These are phyloP conservation scores for Acanthornis magna DNA, from an alignment of 2,797 vertebrate genomes.

Conservation along the genomic window DNA sequence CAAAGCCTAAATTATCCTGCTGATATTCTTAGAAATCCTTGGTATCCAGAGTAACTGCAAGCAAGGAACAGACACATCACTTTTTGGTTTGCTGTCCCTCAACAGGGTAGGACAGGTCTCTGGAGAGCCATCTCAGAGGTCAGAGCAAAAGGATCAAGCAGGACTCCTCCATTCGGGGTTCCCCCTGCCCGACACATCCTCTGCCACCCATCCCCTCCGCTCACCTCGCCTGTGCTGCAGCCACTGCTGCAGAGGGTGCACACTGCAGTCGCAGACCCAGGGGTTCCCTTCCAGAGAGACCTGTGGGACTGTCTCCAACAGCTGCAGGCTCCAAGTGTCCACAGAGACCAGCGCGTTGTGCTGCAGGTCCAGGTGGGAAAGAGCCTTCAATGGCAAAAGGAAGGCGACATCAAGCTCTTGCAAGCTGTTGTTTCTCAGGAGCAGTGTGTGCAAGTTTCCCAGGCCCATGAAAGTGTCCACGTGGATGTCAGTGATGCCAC, in stretches of 20 bases:
- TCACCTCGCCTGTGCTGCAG: constrained; percentile 46
- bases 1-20: neutral
- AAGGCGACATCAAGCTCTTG: neutral
- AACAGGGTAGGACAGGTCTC: neutral
- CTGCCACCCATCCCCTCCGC: accelerated
- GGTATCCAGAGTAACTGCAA: neutral
- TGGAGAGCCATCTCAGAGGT: neutral
- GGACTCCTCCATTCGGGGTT: neutral
- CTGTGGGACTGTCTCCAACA: neutral
- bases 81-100: neutral
- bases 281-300: constrained; percentile 24
- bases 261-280: constrained; percentile 10
- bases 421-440: constrained; percentile 68
- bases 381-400: constrained; percentile 13
- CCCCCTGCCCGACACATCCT: accelerated
- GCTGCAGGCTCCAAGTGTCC: neutral
- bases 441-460: constrained; percentile 55
- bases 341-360: constrained; percentile 9
- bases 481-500: constrained; percentile 55
- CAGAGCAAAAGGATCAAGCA: neutral
- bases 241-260: neutral
- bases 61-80: neutral
- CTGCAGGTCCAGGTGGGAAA: constrained; percentile 60
- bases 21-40: neutral
- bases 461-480: constrained; percentile 55